phyloP scores from a whole-genome alignment of 2,888 invertebrate genomes.

The Malthinus flaveolus region DNA sequence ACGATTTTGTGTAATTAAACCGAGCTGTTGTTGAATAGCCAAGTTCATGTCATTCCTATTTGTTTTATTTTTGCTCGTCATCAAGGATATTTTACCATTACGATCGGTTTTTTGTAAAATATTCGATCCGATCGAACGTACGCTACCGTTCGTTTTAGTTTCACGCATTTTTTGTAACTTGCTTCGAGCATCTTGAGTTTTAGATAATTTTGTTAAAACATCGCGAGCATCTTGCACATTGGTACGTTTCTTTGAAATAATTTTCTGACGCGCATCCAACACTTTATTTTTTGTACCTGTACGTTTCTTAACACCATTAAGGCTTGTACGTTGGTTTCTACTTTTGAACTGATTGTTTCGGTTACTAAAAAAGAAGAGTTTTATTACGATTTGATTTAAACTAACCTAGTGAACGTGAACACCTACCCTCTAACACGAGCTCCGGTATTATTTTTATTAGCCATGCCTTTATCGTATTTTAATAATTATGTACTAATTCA shows the following conservation, averaged over 20 bases:
- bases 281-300: conserved; percentile 33
- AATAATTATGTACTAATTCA: no score
- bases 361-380: no score
- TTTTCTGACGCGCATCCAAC: conserved; percentile 76
- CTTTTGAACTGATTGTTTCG: neutral
- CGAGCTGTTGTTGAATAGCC: conserved; percentile 51
- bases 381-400: no score
- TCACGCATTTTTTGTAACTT: conserved; percentile 69
- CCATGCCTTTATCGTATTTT: no score
- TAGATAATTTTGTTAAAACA: conserved; percentile 74
- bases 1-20: conserved; percentile 38
- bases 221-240: conserved; percentile 81
- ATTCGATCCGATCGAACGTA: conserved; percentile 52
- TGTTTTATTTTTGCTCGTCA: conserved; percentile 54
- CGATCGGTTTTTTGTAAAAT: conserved; percentile 58
- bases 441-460: no score
- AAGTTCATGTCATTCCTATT: conserved; percentile 45
- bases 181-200: conserved; percentile 73
- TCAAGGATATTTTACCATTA: conserved; percentile 59
- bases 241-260: conserved; percentile 75
- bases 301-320: conserved; percentile 18
- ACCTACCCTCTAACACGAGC: no score
- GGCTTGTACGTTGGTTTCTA: neutral
- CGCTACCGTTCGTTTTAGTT: conserved; percentile 53
- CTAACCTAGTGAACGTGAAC: no score